Evolutionary conservation across 2,888 invertebrate genomes (phyloP).

Genomic region (Nomada hirtipes): DNA sequence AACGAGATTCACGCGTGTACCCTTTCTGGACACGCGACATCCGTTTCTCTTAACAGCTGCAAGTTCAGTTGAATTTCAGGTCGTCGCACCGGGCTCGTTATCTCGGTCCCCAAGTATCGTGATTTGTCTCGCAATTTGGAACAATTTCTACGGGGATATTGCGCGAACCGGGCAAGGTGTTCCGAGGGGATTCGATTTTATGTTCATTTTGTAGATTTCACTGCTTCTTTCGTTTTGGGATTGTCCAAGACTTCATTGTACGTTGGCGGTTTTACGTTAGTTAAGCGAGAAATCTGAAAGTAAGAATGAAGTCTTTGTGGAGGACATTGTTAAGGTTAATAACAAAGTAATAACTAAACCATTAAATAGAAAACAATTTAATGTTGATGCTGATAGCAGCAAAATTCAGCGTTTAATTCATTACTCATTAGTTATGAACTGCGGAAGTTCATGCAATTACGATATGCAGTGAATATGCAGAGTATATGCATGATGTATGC

Average conservation of each 20-base stretch:
- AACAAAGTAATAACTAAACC: too few relatives aligned
- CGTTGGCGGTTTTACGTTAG: not conserved
- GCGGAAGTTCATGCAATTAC: too few relatives aligned
- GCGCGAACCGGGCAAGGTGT: not conserved
- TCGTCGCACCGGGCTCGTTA: slow-evolving; percentile 21
- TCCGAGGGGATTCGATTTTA: not conserved
- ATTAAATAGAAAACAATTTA: too few relatives aligned
- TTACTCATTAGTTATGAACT: too few relatives aligned
- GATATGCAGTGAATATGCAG: too few relatives aligned
- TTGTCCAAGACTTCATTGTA: not conserved
- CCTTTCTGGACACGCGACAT: slow-evolving; percentile 27
- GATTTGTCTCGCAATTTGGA: slow-evolving; percentile 19
- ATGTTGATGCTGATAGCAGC: too few relatives aligned
- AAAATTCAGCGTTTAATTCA: too few relatives aligned
- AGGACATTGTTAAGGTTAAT: too few relatives aligned
- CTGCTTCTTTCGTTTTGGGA: too few relatives aligned
- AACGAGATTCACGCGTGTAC: slow-evolving; percentile 37
- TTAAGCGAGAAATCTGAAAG: not conserved
- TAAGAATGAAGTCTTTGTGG: too few relatives aligned
- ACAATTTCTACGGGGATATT: slow-evolving; percentile 1
- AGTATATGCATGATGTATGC: too few relatives aligned
- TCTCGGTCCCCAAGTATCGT: not conserved
- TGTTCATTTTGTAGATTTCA: not conserved
- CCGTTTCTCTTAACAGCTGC: not conserved
- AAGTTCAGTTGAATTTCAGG: slow-evolving; percentile 1